A percentile compares a stretch with the other conserved stretches of the same genome.
These are phyloP conservation scores for Pandemis cinnamomeana DNA, from an alignment of 2,888 invertebrate genomes.

Conservation along the genomic window DNA sequence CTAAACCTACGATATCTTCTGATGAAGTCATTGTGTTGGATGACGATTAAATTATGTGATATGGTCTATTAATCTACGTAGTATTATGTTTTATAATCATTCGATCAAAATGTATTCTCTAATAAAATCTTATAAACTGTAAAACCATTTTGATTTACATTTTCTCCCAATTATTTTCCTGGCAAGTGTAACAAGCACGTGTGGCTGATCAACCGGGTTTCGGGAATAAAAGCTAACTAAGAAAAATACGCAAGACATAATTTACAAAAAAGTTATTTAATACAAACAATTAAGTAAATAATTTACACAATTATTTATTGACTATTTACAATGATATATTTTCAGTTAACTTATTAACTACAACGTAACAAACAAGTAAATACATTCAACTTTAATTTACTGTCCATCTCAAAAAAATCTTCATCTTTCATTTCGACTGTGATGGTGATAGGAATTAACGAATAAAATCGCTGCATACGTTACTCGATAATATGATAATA, in stretches of 20 bases:
- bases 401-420: background rate
- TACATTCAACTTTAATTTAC: background rate
- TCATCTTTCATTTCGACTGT: no score
- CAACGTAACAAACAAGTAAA: background rate
- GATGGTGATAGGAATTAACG: no score
- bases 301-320: slow-evolving; percentile 32
- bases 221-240: no score
- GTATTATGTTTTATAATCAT: slow-evolving; percentile 7
- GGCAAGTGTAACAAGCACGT: no score
- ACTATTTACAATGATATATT: slow-evolving; percentile 40
- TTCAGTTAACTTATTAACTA: slow-evolving; percentile 27
- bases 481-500: no score
- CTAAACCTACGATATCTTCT: slow-evolving; percentile 64
- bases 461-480: no score
- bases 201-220: no score
- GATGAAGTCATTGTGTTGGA: slow-evolving; percentile 79
- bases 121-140: background rate
- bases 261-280: slow-evolving; percentile 23
- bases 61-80: background rate
- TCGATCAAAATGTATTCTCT: slow-evolving; percentile 27
- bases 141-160: background rate
- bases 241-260: background rate
- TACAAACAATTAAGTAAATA: slow-evolving; percentile 11
- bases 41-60: slow-evolving; percentile 64
- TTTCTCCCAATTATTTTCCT: background rate